Percentiles rank a stretch among this genome's conserved stretches.
phyloP scores from a whole-genome alignment of 2,888 invertebrate genomes.

The Macrosoma leucophasiata region DNA sequence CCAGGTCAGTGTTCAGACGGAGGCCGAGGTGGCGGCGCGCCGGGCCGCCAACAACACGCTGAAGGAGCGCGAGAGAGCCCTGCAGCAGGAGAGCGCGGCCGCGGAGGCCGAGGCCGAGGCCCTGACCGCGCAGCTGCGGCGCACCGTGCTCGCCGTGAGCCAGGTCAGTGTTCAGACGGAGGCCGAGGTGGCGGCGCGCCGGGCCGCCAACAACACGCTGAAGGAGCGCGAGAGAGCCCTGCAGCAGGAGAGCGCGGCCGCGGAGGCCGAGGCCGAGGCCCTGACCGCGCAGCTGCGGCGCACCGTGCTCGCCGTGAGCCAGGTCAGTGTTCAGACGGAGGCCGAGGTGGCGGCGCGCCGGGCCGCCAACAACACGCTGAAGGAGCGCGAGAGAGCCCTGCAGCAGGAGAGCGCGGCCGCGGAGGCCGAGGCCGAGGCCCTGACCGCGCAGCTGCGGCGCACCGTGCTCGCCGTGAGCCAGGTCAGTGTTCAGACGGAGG shows the following conservation, averaged over 20 bases:
- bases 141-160: constrained; percentile 89
- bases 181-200: neutral
- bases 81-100: constrained; percentile 79
- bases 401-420: constrained; percentile 76
- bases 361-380: constrained; percentile 78
- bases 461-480: constrained; percentile 91
- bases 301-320: constrained; percentile 89
- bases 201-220: constrained; percentile 78
- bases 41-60: constrained; percentile 78
- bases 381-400: constrained; percentile 85
- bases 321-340: constrained; percentile 89
- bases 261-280: constrained; percentile 39
- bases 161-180: constrained; percentile 92
- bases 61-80: constrained; percentile 83
- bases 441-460: constrained; percentile 79
- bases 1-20: constrained; percentile 90
- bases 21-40: constrained; percentile 36
- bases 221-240: constrained; percentile 86
- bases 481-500: constrained; percentile 86
- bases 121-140: constrained; percentile 77
- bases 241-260: constrained; percentile 76
- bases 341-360: neutral
- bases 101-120: constrained; percentile 40
- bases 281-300: constrained; percentile 79
- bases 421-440: constrained; percentile 39